phyloP scores from a whole-genome alignment of 92 coral and sea anemone genomes.

The Epizoanthus fatuus region DNA sequence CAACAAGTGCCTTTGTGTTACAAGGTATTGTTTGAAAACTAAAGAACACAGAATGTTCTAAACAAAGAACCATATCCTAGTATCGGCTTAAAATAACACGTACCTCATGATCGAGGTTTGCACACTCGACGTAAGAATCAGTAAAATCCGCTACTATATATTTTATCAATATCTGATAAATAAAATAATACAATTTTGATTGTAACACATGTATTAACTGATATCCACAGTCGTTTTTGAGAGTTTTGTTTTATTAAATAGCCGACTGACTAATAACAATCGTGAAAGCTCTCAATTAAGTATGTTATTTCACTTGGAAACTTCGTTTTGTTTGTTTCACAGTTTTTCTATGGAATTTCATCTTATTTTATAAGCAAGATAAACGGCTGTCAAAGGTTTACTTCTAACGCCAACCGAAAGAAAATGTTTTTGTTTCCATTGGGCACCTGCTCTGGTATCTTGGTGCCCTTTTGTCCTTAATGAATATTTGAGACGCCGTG shows the following conservation, averaged over 20 bases:
- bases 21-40: constrained; percentile 7
- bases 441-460: constrained; percentile 42
- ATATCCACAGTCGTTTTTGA: no score
- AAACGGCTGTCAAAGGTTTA: not conserved
- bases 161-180: no score
- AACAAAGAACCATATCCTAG: not conserved
- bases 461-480: constrained; percentile 25
- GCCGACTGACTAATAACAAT: no score
- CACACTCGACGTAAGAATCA: not conserved
- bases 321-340: not conserved
- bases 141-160: not conserved
- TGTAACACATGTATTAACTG: no score
- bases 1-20: constrained; percentile 27
- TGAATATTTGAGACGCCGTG: constrained; percentile 36
- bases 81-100: not conserved
- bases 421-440: constrained; percentile 16
- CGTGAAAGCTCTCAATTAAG: no score
- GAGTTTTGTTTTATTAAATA: no score
- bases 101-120: not conserved
- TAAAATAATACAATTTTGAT: no score
- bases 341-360: not conserved
- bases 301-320: no score
- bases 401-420: not conserved
- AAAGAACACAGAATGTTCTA: not conserved
- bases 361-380: not conserved